phyloP scores from a whole-genome alignment of 1,140 invertebrate species.

The Branchinecta lindahli region DNA sequence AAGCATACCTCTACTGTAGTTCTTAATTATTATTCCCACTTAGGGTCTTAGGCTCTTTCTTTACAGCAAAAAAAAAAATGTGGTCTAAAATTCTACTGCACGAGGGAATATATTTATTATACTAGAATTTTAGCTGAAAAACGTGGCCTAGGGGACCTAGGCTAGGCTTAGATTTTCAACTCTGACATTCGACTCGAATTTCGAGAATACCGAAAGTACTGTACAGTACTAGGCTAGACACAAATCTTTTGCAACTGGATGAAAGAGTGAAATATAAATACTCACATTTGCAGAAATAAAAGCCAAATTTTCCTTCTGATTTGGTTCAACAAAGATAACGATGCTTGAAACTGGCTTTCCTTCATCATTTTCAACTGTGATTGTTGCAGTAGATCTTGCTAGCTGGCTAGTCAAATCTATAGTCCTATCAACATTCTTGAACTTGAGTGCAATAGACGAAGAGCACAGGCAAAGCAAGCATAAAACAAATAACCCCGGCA shows the following conservation, averaged over 20 bases:
- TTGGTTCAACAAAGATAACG: conserved; percentile 49
- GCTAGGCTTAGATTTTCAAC: too few species aligned
- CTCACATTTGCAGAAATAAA: conserved; percentile 47
- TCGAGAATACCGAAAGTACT: too few species aligned
- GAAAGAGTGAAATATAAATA: not conserved
- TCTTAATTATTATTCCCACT: too few species aligned
- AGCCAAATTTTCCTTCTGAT: conserved; percentile 46
- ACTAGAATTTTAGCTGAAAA: too few species aligned
- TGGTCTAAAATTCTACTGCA: too few species aligned
- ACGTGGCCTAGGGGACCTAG: too few species aligned
- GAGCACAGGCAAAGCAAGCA: too few species aligned
- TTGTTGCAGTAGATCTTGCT: conserved; percentile 58
- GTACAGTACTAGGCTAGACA: conserved; percentile 19
- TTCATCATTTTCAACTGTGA: conserved; percentile 65
- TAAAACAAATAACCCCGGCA: too few species aligned
- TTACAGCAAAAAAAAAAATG: too few species aligned
- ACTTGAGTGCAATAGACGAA: conserved; percentile 34
- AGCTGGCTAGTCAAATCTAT: conserved; percentile 77
- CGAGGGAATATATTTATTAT: too few species aligned
- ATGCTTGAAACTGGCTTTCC: conserved; percentile 50
- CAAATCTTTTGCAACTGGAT: conserved; percentile 14
- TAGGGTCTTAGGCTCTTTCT: too few species aligned
- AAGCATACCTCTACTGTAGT: too few species aligned
- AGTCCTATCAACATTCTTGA: conserved; percentile 65
- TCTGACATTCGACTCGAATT: conserved; percentile 9